Evolutionary conservation across 2,888 invertebrate species (phyloP).

Genomic region (Ectemnius cavifrons): DNA sequence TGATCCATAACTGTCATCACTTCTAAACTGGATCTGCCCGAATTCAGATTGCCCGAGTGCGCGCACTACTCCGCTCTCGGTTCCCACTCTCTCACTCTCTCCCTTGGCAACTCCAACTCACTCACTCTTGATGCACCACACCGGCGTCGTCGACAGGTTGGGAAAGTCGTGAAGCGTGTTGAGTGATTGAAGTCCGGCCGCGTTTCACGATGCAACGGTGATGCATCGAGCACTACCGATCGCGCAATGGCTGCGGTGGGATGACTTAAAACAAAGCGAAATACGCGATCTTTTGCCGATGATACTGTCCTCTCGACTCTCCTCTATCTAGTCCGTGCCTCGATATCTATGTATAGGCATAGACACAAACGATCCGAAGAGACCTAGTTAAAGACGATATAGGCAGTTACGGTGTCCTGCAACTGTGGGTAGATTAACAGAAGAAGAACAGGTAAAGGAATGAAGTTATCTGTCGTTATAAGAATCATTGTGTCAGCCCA

Average conservation of each 20-base stretch:
- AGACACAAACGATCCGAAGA: too few species aligned
- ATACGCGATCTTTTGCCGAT: not conserved
- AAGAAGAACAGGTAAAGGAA: too few species aligned
- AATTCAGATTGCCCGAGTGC: slow-evolving; percentile 60
- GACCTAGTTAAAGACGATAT: too few species aligned
- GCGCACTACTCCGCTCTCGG: not conserved
- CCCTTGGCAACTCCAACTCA: too few species aligned
- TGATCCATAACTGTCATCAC: slow-evolving; percentile 76
- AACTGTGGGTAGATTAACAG: too few species aligned
- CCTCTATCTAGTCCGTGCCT: not conserved
- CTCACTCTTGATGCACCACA: too few species aligned
- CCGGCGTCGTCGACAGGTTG: slow-evolving; percentile 53
- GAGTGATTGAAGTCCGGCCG: slow-evolving; percentile 54
- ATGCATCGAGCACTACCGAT: slow-evolving; percentile 35
- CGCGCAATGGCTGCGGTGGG: slow-evolving; percentile 36
- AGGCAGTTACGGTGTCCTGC: too few species aligned
- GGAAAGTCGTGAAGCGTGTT: slow-evolving; percentile 54
- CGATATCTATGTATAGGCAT: too few species aligned
- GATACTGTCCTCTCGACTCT: not conserved
- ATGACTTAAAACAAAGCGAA: slow-evolving; percentile 19
- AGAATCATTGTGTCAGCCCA: too few species aligned
- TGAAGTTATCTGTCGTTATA: too few species aligned
- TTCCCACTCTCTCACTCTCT: too few species aligned
- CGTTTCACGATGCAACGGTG: slow-evolving; percentile 41
- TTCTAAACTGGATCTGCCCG: slow-evolving; percentile 70